phyloP scores from a whole-genome alignment of 2,797 vertebrate species.

The Xenopus petersii region DNA sequence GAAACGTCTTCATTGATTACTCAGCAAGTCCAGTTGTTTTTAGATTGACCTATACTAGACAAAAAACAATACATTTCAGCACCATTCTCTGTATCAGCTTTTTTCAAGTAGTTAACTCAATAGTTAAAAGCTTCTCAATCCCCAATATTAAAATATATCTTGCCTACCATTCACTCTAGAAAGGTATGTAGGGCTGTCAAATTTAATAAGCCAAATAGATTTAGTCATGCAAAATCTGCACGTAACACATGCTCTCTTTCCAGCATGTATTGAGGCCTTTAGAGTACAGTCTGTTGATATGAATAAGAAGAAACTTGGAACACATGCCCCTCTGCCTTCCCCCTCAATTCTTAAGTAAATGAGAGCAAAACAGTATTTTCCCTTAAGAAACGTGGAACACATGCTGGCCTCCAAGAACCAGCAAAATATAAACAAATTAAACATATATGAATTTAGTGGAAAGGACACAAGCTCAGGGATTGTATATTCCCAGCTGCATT shows the following conservation, averaged over 20 bases:
- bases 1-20: too few species aligned
- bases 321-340: background rate
- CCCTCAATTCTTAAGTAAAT: constrained; percentile 26
- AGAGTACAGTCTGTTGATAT: constrained; percentile 16
- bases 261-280: constrained; percentile 23
- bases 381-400: constrained; percentile 12
- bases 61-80: too few species aligned
- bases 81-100: too few species aligned
- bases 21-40: too few species aligned
- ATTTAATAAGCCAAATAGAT: constrained; percentile 8
- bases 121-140: too few species aligned
- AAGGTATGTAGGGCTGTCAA: too few species aligned
- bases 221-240: background rate
- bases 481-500: constrained; percentile 13
- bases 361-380: constrained; percentile 27
- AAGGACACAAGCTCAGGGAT: constrained; percentile 29
- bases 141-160: too few species aligned
- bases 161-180: too few species aligned
- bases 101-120: too few species aligned
- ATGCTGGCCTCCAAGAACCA: constrained; percentile 22
- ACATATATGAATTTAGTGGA: constrained; percentile 37
- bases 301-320: background rate
- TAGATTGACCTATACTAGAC: too few species aligned
- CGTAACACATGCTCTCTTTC: constrained; percentile 23
- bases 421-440: constrained; percentile 44